phyloP scores from a whole-genome alignment of 2,888 invertebrate species.

The Drosophila kambysellisi region DNA sequence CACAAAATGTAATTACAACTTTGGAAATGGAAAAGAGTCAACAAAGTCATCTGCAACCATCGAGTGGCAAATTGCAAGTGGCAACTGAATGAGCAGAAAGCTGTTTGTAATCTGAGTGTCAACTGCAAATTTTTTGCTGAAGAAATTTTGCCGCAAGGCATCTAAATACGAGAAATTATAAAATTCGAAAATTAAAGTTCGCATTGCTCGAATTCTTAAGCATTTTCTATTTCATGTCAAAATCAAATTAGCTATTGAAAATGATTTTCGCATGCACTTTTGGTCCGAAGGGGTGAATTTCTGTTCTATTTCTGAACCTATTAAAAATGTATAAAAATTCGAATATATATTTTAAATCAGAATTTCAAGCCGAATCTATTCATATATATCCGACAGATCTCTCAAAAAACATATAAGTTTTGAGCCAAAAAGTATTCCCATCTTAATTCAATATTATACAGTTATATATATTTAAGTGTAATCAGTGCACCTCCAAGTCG shows the following conservation, averaged over 20 bases:
- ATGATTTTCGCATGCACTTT: too few species aligned
- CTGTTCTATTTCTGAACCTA: neutral
- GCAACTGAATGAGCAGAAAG: neutral
- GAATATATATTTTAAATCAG: too few species aligned
- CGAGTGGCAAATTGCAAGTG: slow-evolving; percentile 1
- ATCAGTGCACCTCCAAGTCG: neutral
- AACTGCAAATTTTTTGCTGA: neutral
- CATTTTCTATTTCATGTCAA: neutral
- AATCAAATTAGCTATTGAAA: neutral
- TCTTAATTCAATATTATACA: neutral
- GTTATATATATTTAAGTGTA: neutral
- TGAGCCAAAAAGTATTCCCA: too few species aligned
- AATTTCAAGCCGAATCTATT: too few species aligned
- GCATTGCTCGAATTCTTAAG: neutral
- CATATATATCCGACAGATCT: too few species aligned
- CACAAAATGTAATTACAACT: slow-evolving; percentile 24
- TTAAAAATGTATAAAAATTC: neutral
- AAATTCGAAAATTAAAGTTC: neutral
- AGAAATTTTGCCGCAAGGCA: neutral
- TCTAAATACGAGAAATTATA: neutral
- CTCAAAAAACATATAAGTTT: too few species aligned
- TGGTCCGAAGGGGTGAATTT: too few species aligned
- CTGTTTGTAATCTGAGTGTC: neutral
- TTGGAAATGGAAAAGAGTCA: slow-evolving; percentile 7
- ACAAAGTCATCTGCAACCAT: neutral